Percentiles rank a stretch among this genome's conserved stretches.
These are phyloP conservation scores for Oopsacas minuta DNA, from an alignment of 37 sponge, comb jelly and placozoan genomes.

Conservation along the genomic window DNA sequence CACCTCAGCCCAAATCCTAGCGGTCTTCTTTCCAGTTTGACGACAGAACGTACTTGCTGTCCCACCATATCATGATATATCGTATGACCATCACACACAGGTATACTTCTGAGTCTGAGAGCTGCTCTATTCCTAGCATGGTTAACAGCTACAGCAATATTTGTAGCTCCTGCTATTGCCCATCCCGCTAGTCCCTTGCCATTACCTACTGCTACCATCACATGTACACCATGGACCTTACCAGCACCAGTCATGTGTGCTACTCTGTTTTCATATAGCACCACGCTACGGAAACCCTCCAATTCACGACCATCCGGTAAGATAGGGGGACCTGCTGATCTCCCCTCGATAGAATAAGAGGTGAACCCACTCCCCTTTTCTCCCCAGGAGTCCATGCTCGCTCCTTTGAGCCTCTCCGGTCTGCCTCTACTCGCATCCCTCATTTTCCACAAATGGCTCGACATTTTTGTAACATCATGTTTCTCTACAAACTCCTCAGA, in stretches of 20 bases:
- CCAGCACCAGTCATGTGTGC: neutral
- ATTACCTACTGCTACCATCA: neutral
- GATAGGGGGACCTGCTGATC: neutral
- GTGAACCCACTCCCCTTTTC: neutral
- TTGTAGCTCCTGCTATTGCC: neutral
- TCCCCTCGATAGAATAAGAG: neutral
- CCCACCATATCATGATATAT: constrained; percentile 57
- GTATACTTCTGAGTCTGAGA: constrained; percentile 38
- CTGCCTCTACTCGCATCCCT: neutral
- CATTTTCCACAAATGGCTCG: neutral
- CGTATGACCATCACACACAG: constrained; percentile 61
- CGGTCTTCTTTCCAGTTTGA: constrained; percentile 46
- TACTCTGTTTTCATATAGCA: neutral
- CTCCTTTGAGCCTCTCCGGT: neutral
- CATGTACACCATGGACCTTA: neutral
- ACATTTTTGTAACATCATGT: neutral
- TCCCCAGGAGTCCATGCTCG: neutral
- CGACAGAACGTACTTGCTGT: constrained; percentile 37
- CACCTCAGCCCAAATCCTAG: constrained; percentile 54
- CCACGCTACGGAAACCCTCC: neutral
- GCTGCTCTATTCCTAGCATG: constrained; percentile 75
- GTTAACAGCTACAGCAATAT: neutral
- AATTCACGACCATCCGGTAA: neutral
- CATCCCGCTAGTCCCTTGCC: neutral
- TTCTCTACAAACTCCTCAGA: neutral